Percentiles rank a stretch among this genome's conserved stretches.
These are phyloP conservation scores for Caiman crocodilus DNA, from an alignment of 2,797 vertebrate species.

Conservation along the genomic window DNA sequence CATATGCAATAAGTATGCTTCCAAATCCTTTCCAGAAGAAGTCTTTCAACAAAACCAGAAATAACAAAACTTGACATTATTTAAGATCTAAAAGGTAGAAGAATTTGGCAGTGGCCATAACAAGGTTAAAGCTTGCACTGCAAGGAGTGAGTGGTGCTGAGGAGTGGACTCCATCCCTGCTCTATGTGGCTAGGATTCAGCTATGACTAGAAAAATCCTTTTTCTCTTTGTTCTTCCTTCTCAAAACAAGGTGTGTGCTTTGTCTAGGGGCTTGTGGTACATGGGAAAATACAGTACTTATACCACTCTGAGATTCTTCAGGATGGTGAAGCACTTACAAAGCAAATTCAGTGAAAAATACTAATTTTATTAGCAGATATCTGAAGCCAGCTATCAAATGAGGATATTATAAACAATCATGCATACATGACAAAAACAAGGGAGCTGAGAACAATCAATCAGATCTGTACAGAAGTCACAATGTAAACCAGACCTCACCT, in stretches of 20 bases:
- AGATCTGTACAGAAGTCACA: neutral
- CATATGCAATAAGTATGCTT: neutral
- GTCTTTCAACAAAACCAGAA: neutral
- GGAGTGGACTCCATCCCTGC: too few species aligned
- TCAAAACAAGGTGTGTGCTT: too few species aligned
- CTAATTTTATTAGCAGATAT: fast-evolving
- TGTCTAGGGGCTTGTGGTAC: too few species aligned
- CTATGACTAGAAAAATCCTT: too few species aligned
- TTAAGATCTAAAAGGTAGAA: neutral
- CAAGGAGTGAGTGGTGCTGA: too few species aligned
- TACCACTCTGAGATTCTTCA: neutral
- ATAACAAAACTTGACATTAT: neutral
- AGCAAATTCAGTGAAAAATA: neutral
- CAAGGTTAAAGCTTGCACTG: too few species aligned
- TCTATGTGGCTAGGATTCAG: too few species aligned
- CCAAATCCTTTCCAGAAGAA: neutral
- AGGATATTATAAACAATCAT: neutral
- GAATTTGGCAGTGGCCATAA: neutral
- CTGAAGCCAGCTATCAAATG: neutral
- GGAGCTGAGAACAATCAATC: neutral
- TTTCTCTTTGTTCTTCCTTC: too few species aligned
- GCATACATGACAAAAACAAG: neutral
- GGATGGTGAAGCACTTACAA: neutral
- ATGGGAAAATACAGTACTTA: neutral
- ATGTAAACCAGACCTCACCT: constrained; percentile 82